A percentile compares a stretch with the other conserved stretches of the same genome.
Conservation (phyloP, 2,797 vertebrate species). For the Champsocephalus gunnari region DNA sequence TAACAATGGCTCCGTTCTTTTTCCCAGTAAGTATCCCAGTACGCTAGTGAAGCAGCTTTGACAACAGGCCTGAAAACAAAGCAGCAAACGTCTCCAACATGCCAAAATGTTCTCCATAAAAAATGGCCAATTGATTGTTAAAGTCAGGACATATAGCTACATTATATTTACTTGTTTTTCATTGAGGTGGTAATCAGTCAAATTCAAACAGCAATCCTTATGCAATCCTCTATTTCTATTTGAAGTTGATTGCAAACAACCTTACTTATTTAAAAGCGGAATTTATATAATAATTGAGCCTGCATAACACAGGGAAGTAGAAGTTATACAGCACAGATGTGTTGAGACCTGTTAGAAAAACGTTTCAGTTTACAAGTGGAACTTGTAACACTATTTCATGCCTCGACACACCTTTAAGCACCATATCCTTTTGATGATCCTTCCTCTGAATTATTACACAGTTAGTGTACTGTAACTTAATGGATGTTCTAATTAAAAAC, state of each 20-base stretch:
- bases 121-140: background rate
- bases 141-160: background rate
- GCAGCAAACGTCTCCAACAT: background rate
- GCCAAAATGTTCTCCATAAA: background rate
- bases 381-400: background rate
- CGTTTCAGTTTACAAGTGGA: background rate
- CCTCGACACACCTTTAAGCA: background rate
- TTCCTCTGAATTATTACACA: slow-evolving; percentile 7
- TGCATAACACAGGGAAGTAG: background rate
- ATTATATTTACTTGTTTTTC: background rate
- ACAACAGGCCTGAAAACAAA: background rate
- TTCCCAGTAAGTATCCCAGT: background rate
- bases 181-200: background rate
- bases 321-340: background rate
- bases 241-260: background rate
- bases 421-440: background rate
- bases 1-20: slow-evolving; percentile 2
- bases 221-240: background rate
- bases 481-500: slow-evolving; percentile 23
- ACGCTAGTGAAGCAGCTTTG: background rate
- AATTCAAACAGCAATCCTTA: background rate
- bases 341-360: slow-evolving; percentile 11
- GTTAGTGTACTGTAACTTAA: slow-evolving; percentile 5
- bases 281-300: background rate
- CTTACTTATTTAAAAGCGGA: background rate